Evolutionary conservation across 2,113 vertebrate genomes (phyloP).

Genomic region (Maccullochella peelii): DNA sequence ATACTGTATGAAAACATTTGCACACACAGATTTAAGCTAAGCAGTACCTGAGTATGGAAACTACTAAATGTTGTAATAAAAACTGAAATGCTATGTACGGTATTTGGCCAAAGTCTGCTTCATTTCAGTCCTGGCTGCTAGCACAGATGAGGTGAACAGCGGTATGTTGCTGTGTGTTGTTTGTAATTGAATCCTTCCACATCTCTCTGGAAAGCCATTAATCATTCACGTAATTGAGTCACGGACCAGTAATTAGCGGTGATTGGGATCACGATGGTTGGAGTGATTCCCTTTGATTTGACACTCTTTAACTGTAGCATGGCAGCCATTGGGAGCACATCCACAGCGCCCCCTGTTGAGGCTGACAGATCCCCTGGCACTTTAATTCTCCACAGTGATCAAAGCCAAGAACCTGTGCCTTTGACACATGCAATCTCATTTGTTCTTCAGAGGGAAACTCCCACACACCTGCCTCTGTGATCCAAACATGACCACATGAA

Average conservation of each 20-base stretch:
- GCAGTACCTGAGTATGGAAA: slow-evolving; percentile 25
- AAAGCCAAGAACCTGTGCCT: slow-evolving; percentile 64
- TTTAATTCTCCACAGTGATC: slow-evolving; percentile 58
- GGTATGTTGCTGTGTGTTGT: slow-evolving; percentile 57
- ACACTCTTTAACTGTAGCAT: slow-evolving; percentile 35
- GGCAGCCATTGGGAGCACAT: slow-evolving; percentile 30
- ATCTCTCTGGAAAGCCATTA: slow-evolving; percentile 73
- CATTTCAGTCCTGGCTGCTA: slow-evolving; percentile 33
- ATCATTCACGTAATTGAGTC: slow-evolving; percentile 78
- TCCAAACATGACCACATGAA: slow-evolving; percentile 49
- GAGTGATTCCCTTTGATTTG: slow-evolving; percentile 71
- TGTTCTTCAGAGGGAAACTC: slow-evolving; percentile 61
- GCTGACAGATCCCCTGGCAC: slow-evolving; percentile 40
- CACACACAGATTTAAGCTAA: slow-evolving; percentile 21
- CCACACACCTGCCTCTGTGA: slow-evolving; percentile 44
- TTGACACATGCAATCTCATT: slow-evolving; percentile 71
- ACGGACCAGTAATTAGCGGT: slow-evolving; percentile 75
- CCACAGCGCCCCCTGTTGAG: slow-evolving; percentile 71
- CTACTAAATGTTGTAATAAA: slow-evolving; percentile 41
- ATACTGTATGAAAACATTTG: slow-evolving; percentile 52
- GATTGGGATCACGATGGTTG: slow-evolving; percentile 72
- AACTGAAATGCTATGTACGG: slow-evolving; percentile 32
- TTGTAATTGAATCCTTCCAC: slow-evolving; percentile 77
- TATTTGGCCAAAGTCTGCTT: slow-evolving; percentile 44
- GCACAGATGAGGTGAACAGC: slow-evolving; percentile 46